Base-by-base conservation (phyloP, 2,888 invertebrate species). In the Dynastes grantii region DNA sequence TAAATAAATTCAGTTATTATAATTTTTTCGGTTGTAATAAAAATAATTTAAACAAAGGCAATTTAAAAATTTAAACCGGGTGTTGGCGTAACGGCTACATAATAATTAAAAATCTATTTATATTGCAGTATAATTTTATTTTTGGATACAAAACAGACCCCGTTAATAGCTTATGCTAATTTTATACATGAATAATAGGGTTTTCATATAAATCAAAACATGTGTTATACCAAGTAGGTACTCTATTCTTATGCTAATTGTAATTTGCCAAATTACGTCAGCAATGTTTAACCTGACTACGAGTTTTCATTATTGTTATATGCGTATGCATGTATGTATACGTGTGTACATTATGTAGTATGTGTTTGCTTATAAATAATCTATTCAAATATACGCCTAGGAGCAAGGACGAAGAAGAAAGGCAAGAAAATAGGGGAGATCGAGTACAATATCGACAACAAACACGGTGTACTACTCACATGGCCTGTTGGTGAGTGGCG, bases 401-500 rank as follows among this genome's bases (percentile, higher is more conserved):
- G 29, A 27, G 29, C 55, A 16, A 27, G 29, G 51, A 29, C 40
- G 3, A 29, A n/a, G 68, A 68, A 29, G 29, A 51, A 27, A 3
- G 45, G 45, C 16, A 67, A 40, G 40, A 40, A 45, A 49, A 68
- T 29, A 29, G 51, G 68, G 68, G 51, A 49, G 45, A 65, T 40
- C 37, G 32, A 8, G 68, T 13, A 27, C 32, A 13, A 63, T 51
- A 68, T 51, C 68, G 68, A 68, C 68, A 68, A 68, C 51, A 53
- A 68, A 68, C 51, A 68, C 29, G 29, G 49, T 51, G 68, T 51
- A 51, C 51, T 79, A 84, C 84, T 84, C 82, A 84, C 85, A 81
- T 40, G 84, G 82, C 13, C 83, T 82, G 82, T 86, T 88, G 51
- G 87, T 88, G 53, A 89, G 88, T 2, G 92, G 91, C 82, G 91